phyloP scores from a whole-genome alignment of 1,140 invertebrate genomes.

The Sipha flava region DNA sequence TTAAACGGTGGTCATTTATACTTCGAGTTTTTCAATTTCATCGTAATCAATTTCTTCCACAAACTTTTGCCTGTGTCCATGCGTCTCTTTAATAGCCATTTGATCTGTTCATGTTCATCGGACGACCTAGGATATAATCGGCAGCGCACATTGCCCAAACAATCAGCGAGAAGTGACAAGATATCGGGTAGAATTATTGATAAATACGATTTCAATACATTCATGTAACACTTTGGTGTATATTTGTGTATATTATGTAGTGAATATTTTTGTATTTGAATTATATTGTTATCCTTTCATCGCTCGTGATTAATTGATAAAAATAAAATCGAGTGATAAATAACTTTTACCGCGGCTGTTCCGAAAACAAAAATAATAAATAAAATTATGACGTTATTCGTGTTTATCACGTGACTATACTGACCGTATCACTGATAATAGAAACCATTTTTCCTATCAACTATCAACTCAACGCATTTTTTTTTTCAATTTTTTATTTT shows the following conservation, averaged over 20 bases:
- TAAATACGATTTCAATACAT: background rate
- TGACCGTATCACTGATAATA: background rate
- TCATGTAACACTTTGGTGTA: background rate
- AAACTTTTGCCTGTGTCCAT: slow-evolving; percentile 47
- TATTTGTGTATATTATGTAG: background rate
- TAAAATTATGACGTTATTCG: too few species aligned
- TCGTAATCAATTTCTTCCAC: slow-evolving; percentile 53
- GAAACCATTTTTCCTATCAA: too few species aligned
- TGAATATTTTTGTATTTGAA: background rate
- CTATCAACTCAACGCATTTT: too few species aligned
- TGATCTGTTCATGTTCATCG: slow-evolving; percentile 4
- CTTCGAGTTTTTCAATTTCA: slow-evolving; percentile 51
- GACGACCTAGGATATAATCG: background rate
- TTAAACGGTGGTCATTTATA: slow-evolving; percentile 40
- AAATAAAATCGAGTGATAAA: background rate
- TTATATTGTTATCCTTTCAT: slow-evolving; percentile 6
- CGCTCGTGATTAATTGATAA: background rate
- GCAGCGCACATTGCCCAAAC: background rate
- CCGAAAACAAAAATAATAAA: background rate
- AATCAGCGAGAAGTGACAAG: background rate
- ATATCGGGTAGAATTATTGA: background rate
- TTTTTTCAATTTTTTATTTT: too few species aligned
- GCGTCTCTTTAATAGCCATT: slow-evolving; percentile 46
- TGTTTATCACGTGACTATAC: background rate
- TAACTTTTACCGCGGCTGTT: background rate